Evolutionary conservation across 2,113 vertebrate genomes (phyloP).

Genomic region (Nesospiza acunhae): DNA sequence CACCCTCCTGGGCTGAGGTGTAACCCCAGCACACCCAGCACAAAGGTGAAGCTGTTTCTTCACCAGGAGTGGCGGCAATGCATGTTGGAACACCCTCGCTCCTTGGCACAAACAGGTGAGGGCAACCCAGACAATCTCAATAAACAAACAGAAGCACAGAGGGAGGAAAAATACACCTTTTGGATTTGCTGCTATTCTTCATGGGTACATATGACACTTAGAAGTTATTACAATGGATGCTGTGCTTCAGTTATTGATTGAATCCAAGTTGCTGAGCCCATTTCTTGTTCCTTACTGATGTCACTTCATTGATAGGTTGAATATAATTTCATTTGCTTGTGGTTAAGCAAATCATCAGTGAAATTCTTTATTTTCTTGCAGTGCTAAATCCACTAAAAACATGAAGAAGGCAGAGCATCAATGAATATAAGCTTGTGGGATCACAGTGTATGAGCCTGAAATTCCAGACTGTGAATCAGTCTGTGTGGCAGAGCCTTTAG

Average conservation of each 20-base stretch:
- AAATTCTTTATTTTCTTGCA: neutral
- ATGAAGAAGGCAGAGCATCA: neutral
- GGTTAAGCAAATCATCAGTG: neutral
- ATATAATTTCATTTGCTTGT: neutral
- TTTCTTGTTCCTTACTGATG: neutral
- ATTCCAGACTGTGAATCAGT: conserved; percentile 50
- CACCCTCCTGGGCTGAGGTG: neutral
- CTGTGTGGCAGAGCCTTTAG: neutral
- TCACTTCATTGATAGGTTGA: neutral
- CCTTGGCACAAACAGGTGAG: conserved; percentile 14
- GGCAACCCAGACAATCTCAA: neutral
- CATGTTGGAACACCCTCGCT: neutral
- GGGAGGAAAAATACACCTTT: neutral
- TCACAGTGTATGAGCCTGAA: neutral
- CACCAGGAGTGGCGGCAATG: neutral
- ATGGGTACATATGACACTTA: rapidly evolving
- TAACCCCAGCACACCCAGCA: neutral
- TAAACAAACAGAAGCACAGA: neutral
- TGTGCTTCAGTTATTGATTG: neutral
- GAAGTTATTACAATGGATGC: neutral
- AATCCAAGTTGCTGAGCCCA: neutral
- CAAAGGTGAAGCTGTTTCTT: conserved; percentile 31
- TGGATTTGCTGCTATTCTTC: neutral
- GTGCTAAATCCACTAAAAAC: neutral
- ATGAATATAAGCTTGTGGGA: neutral